Percentiles rank a stretch among this genome's conserved stretches.
phyloP scores from a whole-genome alignment of 2,113 vertebrate species.

The Tringa solitaria region DNA sequence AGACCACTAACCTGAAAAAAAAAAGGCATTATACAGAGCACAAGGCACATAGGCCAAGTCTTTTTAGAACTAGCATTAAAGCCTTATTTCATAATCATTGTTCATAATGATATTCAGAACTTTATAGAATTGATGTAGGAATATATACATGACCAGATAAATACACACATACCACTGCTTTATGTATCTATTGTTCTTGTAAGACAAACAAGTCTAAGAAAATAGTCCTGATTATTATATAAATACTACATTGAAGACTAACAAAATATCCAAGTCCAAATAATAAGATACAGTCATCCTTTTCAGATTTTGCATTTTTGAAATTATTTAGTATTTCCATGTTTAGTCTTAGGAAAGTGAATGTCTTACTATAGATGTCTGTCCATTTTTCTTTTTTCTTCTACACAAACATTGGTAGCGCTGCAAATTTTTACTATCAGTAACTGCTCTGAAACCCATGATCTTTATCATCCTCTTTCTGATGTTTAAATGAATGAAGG shows the following conservation, averaged over 20 bases:
- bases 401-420: not conserved
- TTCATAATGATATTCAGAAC: not conserved
- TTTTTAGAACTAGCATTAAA: not conserved
- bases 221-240: not conserved
- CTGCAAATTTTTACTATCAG: not conserved
- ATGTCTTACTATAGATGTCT: not conserved
- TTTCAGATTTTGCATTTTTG: not conserved
- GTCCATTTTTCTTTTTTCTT: not conserved
- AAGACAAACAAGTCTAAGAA: not conserved
- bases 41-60: not conserved
- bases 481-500: not conserved
- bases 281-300: not conserved
- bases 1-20: not conserved
- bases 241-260: not conserved
- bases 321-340: not conserved
- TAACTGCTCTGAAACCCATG: not conserved
- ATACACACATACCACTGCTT: not conserved
- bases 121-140: not conserved
- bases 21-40: not conserved
- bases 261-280: not conserved
- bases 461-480: not conserved
- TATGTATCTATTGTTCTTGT: not conserved
- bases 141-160: not conserved
- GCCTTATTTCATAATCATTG: not conserved
- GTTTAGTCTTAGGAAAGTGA: not conserved